A percentile compares a stretch with the other conserved stretches of the same genome.
These are phyloP conservation scores for Aphelenchoides besseyi DNA, from an alignment of 1,140 invertebrate species.

Conservation along the genomic window DNA sequence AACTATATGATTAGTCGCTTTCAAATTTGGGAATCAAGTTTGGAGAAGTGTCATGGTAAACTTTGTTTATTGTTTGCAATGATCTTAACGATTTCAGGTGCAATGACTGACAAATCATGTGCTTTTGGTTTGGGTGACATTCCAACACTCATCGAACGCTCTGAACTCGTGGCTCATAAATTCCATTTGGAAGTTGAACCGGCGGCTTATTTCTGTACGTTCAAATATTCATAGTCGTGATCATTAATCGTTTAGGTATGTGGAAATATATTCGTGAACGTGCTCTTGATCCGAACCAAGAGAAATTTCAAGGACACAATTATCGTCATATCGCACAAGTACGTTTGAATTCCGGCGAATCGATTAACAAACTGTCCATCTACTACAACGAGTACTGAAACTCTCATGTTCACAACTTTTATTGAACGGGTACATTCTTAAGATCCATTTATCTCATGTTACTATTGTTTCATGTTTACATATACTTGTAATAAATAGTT, in stretches of 20 bases:
- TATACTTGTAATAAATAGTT: neutral
- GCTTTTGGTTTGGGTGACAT: constrained; percentile 55
- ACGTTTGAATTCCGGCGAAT: constrained; percentile 16
- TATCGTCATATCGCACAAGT: constrained; percentile 40
- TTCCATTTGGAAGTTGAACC: constrained; percentile 53
- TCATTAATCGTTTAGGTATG: constrained; percentile 5
- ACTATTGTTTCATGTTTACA: neutral
- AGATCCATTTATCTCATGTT: neutral
- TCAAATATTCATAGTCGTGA: constrained; percentile 23
- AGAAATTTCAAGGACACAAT: constrained; percentile 15
- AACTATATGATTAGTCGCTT: constrained; percentile 39
- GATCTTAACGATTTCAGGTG: neutral
- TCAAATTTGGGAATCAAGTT: constrained; percentile 36
- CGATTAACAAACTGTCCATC: constrained; percentile 20
- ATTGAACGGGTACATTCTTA: neutral
- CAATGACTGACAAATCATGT: constrained; percentile 38
- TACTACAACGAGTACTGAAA: constrained; percentile 16
- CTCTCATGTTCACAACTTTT: neutral
- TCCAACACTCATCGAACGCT: constrained; percentile 35
- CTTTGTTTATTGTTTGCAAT: neutral
- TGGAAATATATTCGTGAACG: constrained; percentile 28
- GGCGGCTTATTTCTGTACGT: constrained; percentile 53
- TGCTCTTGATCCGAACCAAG: constrained; percentile 31
- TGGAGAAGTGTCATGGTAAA: neutral
- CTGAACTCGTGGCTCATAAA: constrained; percentile 55